Percentiles rank a stretch among this genome's conserved stretches.
phyloP scores from a whole-genome alignment of 2,797 vertebrate species.

The Cirrhinus molitorella region DNA sequence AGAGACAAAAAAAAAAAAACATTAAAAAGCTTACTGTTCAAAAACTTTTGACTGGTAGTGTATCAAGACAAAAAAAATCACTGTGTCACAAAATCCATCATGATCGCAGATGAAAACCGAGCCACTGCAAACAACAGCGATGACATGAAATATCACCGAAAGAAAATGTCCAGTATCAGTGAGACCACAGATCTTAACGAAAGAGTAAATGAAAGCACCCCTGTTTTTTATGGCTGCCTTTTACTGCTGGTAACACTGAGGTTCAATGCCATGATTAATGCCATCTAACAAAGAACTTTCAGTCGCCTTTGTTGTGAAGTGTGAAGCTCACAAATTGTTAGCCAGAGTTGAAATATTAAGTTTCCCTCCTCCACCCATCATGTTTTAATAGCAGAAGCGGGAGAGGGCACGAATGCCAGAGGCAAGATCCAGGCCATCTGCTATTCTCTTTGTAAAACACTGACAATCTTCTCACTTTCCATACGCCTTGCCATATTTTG shows the following conservation, averaged over 20 bases:
- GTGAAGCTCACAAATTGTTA: conserved; percentile 75
- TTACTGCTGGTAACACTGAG: conserved; percentile 69
- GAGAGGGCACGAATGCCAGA: conserved; percentile 45
- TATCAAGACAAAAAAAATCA: background rate
- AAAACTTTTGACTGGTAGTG: too few species aligned
- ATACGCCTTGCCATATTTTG: conserved; percentile 23
- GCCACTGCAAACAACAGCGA: conserved; percentile 22
- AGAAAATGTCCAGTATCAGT: conserved; percentile 42
- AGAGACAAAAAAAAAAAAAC: too few species aligned
- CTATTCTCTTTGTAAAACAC: conserved; percentile 46
- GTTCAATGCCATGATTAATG: conserved; percentile 76
- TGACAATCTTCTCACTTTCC: conserved; percentile 40
- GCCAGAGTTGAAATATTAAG: conserved; percentile 73
- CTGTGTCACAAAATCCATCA: background rate
- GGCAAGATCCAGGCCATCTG: conserved; percentile 53
- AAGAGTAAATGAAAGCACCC: conserved; percentile 64
- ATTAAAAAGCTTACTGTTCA: too few species aligned
- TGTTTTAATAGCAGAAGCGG: conserved; percentile 44
- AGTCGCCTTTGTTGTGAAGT: conserved; percentile 66
- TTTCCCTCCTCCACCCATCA: conserved; percentile 63
- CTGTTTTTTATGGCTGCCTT: conserved; percentile 73
- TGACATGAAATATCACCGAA: conserved; percentile 47
- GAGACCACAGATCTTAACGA: conserved; percentile 38
- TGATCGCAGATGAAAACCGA: background rate
- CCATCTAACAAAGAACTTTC: conserved; percentile 71